phyloP scores from a whole-genome alignment of 2,888 invertebrate species.

The Pterobdella sp. region DNA sequence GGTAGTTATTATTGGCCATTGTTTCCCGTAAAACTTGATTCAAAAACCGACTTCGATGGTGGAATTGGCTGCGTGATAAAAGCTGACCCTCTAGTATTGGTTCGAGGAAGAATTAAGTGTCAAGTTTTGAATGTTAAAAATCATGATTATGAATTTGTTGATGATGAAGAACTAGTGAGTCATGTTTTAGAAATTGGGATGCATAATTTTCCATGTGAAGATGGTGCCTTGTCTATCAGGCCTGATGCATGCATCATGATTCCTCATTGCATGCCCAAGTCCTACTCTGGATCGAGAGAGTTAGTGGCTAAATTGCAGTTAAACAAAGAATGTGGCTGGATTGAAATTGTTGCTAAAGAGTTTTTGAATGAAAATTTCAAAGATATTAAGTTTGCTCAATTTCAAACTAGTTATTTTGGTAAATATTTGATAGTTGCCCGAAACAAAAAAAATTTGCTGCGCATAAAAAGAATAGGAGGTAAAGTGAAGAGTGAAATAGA shows the following conservation, averaged over 20 bases:
- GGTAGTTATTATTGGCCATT: slow-evolving; percentile 24
- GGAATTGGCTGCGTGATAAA: slow-evolving; percentile 41
- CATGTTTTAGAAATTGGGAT: slow-evolving; percentile 38
- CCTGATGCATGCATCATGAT: slow-evolving; percentile 21
- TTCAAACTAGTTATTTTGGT: slow-evolving; percentile 20
- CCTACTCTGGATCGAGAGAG: slow-evolving; percentile 23
- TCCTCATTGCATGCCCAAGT: slow-evolving; percentile 30
- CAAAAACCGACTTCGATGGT: slow-evolving; percentile 30
- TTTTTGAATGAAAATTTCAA: slow-evolving; percentile 22
- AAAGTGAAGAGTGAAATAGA: slow-evolving; percentile 24
- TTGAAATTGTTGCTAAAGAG: slow-evolving; percentile 25
- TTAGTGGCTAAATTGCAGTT: slow-evolving; percentile 18
- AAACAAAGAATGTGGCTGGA: slow-evolving; percentile 16
- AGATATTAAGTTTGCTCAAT: slow-evolving; percentile 29
- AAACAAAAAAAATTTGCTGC: slow-evolving; percentile 25
- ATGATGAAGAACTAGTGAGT: slow-evolving; percentile 45
- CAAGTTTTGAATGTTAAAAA: slow-evolving; percentile 40
- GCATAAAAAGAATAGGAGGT: slow-evolving; percentile 29
- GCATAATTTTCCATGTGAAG: slow-evolving; percentile 30
- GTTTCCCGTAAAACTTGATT: slow-evolving; percentile 11
- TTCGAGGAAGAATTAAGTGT: slow-evolving; percentile 37
- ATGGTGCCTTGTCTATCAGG: slow-evolving; percentile 34
- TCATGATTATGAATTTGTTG: slow-evolving; percentile 40
- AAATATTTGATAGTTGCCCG: slow-evolving; percentile 29
- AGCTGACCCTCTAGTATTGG: slow-evolving; percentile 38